Percentiles rank a stretch among this genome's conserved stretches.
These are phyloP conservation scores for Fukomys damarensis DNA, from an alignment of 2,113 vertebrate genomes.

Conservation along the genomic window DNA sequence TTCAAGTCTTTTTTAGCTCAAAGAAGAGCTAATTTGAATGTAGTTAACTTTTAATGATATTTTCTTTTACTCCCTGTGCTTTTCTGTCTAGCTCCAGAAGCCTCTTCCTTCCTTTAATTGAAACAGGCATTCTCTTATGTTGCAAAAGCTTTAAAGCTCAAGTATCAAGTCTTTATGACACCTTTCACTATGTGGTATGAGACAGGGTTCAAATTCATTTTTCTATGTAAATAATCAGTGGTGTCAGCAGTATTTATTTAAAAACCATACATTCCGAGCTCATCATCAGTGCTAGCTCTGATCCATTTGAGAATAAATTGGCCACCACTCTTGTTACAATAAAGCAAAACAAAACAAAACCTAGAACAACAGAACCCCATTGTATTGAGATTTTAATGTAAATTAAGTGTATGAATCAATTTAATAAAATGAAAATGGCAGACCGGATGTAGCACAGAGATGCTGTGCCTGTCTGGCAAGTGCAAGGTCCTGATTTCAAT, in stretches of 20 bases:
- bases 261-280: neutral
- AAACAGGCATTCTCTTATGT: neutral
- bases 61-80: neutral
- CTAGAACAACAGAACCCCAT: neutral
- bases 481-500: too few relatives aligned
- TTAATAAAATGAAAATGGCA: neutral
- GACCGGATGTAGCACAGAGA: too few relatives aligned
- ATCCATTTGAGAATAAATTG: neutral
- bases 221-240: neutral
- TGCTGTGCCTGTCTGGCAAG: too few relatives aligned
- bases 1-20: neutral
- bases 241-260: neutral
- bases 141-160: conserved; percentile 22
- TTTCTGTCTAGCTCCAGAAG: conserved; percentile 9
- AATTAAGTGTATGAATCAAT: conserved; percentile 13
- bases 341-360: neutral
- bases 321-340: neutral
- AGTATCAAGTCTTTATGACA: neutral
- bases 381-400: conserved; percentile 11
- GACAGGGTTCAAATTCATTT: neutral
- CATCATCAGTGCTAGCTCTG: neutral
- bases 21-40: conserved; percentile 28
- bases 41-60: neutral
- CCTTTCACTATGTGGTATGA: neutral
- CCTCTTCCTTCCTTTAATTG: neutral